A percentile compares a stretch with the other conserved stretches of the same genome.
These are phyloP conservation scores for Stratiomys singularior DNA, from an alignment of 2,888 invertebrate species.

Conservation along the genomic window DNA sequence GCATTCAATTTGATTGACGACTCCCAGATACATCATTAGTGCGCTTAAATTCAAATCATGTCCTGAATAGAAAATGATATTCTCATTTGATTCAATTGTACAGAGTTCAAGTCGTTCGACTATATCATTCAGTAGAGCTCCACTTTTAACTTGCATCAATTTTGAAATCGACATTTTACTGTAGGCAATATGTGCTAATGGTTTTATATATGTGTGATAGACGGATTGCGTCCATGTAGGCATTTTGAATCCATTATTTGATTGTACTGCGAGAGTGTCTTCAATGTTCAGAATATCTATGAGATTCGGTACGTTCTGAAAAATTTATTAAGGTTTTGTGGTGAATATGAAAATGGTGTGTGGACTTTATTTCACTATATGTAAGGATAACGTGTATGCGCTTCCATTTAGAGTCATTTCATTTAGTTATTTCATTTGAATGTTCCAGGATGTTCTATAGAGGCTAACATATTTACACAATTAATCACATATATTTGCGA, in stretches of 20 bases:
- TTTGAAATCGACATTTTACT: conserved; percentile 58
- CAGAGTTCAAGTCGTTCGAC: conserved; percentile 66
- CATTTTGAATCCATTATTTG: conserved; percentile 60
- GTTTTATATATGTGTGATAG: conserved; percentile 59
- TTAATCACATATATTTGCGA: no score
- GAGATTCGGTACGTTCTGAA: not conserved
- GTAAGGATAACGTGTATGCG: no score
- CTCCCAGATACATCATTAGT: not conserved
- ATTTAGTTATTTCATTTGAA: no score
- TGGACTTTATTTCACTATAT: no score
- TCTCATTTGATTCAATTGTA: conserved; percentile 2
- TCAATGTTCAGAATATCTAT: not conserved
- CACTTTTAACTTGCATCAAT: conserved; percentile 73
- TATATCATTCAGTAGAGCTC: conserved; percentile 75
- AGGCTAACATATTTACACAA: no score
- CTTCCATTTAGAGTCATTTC: no score
- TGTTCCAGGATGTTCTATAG: no score
- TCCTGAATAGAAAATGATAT: conserved; percentile 6
- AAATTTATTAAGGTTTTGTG: not conserved
- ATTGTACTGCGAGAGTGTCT: conserved; percentile 72
- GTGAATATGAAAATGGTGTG: no score
- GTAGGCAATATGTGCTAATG: not conserved
- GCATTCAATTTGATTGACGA: not conserved
- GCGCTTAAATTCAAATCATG: conserved; percentile 13
- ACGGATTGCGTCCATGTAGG: not conserved